These are phyloP conservation scores for Telenomus remus DNA, from an alignment of 1,140 invertebrate species.

Conservation along the genomic window DNA sequence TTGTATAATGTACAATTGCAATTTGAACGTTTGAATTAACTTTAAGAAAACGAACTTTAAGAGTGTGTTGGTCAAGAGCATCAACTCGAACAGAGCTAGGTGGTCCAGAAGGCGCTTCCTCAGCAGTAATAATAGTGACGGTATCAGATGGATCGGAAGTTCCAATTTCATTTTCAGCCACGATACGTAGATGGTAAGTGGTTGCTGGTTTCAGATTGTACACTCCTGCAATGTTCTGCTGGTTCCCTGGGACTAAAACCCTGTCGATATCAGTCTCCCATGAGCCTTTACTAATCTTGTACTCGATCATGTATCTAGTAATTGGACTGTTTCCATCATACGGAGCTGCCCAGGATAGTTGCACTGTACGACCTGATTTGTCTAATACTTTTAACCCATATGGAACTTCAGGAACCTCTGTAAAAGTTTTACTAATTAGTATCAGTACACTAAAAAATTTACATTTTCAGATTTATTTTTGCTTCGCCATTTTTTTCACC, in stretches of 20 bases:
- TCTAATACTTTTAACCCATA: conserved; percentile 92
- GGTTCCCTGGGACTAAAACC: conserved; percentile 86
- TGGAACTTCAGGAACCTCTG: conserved; percentile 95
- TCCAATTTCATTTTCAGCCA: conserved; percentile 96
- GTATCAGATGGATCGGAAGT: conserved; percentile 92
- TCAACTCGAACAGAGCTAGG: conserved; percentile 90
- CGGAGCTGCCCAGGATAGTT: conserved; percentile 93
- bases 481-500: conserved; percentile 76
- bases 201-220: conserved; percentile 93
- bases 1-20: no score
- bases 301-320: conserved; percentile 93
- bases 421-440: conserved; percentile 21
- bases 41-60: conserved; percentile 77
- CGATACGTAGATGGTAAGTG: conserved; percentile 93
- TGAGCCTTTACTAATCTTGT: conserved; percentile 91
- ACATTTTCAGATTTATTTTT: no score
- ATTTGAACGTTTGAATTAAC: no score
- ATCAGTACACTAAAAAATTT: background rate
- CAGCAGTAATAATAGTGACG: conserved; percentile 94
- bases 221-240: conserved; percentile 90
- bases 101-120: conserved; percentile 92
- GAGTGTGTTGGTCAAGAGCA: conserved; percentile 92
- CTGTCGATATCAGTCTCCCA: conserved; percentile 89
- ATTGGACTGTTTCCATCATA: conserved; percentile 97
- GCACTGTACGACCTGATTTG: conserved; percentile 91